A percentile compares a stretch with the other conserved stretches of the same genome.
Evolutionary conservation across 2,888 invertebrate species (phyloP).

Genomic region (Platycnemis pennipes): DNA sequence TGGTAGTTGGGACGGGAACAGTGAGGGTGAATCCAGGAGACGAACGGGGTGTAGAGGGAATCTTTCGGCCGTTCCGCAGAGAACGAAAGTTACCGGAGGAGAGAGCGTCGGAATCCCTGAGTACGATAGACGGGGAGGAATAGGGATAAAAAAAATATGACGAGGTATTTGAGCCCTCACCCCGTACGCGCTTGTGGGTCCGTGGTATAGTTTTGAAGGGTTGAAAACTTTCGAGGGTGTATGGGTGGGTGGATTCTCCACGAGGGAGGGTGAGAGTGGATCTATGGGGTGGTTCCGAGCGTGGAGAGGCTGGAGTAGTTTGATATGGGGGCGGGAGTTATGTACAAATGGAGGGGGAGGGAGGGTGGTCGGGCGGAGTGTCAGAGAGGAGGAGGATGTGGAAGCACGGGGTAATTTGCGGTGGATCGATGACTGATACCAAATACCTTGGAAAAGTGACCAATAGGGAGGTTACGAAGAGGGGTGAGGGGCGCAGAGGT

Average conservation of each 20-base stretch:
- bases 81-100: background rate
- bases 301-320: conserved; percentile 22
- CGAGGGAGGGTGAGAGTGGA: background rate
- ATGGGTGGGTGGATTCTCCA: background rate
- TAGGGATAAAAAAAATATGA: background rate
- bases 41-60: background rate
- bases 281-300: background rate
- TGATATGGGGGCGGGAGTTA: background rate
- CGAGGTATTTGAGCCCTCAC: background rate
- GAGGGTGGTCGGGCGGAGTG: background rate
- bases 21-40: background rate
- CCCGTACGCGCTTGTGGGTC: background rate
- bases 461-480: conserved; percentile 36
- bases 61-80: background rate
- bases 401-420: conserved; percentile 58
- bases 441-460: conserved; percentile 66
- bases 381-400: background rate
- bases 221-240: background rate
- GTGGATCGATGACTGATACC: conserved; percentile 62
- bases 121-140: background rate
- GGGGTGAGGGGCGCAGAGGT: background rate
- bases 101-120: background rate
- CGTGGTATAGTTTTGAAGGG: conserved; percentile 49
- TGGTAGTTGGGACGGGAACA: background rate
- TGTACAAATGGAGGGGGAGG: background rate